phyloP scores from a whole-genome alignment of 2,797 vertebrate genomes.

The Pogoniulus pusillus region DNA sequence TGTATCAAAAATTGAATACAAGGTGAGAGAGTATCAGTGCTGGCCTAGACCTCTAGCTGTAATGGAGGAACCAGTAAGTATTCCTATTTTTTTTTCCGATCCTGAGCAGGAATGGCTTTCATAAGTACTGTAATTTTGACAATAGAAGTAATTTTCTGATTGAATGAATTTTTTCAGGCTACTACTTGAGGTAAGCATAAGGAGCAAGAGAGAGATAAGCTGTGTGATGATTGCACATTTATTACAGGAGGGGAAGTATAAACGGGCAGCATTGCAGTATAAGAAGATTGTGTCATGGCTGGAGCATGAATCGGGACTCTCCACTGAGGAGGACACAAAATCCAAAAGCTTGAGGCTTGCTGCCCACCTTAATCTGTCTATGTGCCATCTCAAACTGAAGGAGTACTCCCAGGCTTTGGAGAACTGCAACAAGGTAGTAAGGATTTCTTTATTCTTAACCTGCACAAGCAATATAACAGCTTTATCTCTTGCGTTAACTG shows the following conservation, averaged over 20 bases:
- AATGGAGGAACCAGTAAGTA: not conserved
- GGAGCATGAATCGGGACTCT: conserved; percentile 87
- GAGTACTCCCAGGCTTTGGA: conserved; percentile 86
- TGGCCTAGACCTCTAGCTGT: not conserved
- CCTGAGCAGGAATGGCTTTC: not conserved
- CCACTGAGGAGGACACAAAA: conserved; percentile 81
- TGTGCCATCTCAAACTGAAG: conserved; percentile 94
- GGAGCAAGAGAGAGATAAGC: not conserved
- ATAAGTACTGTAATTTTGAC: not conserved
- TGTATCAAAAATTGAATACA: not conserved
- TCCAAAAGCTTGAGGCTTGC: conserved; percentile 87
- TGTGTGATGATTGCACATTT: not conserved
- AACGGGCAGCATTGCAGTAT: conserved; percentile 90
- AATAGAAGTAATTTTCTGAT: not conserved
- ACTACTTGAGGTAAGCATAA: not conserved
- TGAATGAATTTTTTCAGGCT: not conserved
- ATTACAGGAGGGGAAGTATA: conserved; percentile 90
- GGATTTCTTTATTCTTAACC: not conserved
- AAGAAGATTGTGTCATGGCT: conserved; percentile 96
- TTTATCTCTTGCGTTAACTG: not conserved
- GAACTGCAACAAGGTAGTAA: conserved; percentile 91
- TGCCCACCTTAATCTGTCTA: conserved; percentile 93
- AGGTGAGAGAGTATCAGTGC: not conserved
- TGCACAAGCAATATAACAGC: not conserved
- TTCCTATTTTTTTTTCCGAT: not conserved